A percentile compares a stretch with the other conserved stretches of the same genome.
phyloP scores from a whole-genome alignment of 2,113 vertebrate species.

The Siphamia tubifer region DNA sequence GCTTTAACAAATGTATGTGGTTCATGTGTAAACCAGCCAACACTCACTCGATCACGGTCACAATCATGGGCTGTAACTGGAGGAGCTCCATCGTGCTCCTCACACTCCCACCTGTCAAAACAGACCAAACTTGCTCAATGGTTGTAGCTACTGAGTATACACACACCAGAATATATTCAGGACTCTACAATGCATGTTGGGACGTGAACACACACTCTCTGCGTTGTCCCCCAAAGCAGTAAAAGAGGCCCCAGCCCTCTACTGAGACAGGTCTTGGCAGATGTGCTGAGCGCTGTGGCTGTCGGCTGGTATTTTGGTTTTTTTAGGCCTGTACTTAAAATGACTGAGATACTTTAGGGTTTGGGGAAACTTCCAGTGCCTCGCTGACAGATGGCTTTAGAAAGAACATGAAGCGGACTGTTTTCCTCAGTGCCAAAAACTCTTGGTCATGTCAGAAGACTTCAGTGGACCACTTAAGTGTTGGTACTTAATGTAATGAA shows the following conservation, averaged over 20 bases:
- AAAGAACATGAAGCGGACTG: background rate
- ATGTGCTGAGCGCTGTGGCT: constrained; percentile 60
- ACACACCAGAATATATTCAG: background rate
- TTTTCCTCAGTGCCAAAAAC: background rate
- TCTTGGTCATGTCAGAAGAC: constrained; percentile 5
- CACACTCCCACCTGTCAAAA: constrained; percentile 65
- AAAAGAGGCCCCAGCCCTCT: constrained; percentile 40
- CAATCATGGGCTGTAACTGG: background rate
- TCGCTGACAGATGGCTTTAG: constrained; percentile 2
- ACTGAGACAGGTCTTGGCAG: constrained; percentile 70
- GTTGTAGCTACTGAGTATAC: background rate
- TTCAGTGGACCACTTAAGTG: background rate
- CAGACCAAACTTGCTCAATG: constrained; percentile 24
- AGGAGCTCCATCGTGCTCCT: background rate
- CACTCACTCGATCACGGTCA: background rate
- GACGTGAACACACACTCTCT: background rate
- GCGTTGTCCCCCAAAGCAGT: background rate
- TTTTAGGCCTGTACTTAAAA: constrained; percentile 71
- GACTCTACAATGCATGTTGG: background rate
- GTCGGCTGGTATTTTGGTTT: constrained; percentile 62
- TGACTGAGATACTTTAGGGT: constrained; percentile 70
- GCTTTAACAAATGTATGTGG: rapidly evolving
- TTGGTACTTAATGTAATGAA: background rate
- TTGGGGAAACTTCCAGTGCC: constrained; percentile 43
- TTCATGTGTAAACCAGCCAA: background rate